Percentiles rank a stretch among this genome's conserved stretches.
These are phyloP conservation scores for Oligia fasciuncula DNA, from an alignment of 2,888 invertebrate genomes.

Conservation along the genomic window DNA sequence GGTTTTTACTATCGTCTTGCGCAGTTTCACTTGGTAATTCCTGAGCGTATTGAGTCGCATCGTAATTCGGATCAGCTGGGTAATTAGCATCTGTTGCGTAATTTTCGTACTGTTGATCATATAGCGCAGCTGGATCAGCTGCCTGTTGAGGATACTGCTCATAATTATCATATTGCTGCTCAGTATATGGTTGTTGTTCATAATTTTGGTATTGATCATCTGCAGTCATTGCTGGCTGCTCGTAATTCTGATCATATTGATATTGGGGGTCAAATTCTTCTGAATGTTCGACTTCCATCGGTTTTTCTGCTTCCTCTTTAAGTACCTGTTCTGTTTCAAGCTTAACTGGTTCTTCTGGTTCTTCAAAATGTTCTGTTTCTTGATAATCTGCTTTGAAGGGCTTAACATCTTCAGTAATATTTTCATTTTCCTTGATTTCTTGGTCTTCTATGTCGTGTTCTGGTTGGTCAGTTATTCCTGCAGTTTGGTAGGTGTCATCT, in stretches of 20 bases:
- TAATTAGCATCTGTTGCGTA: conserved; percentile 78
- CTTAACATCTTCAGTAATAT: conserved; percentile 50
- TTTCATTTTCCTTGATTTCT: conserved; percentile 40
- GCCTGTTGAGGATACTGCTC: conserved; percentile 73
- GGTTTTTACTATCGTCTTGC: conserved; percentile 33
- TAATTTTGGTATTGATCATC: conserved; percentile 67
- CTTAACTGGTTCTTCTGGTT: conserved; percentile 59
- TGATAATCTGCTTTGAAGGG: conserved; percentile 46
- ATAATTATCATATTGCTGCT: conserved; percentile 71
- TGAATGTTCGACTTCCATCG: conserved; percentile 71
- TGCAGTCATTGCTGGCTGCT: conserved; percentile 56
- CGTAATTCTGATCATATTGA: conserved; percentile 74
- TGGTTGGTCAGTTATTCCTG: conserved; percentile 72
- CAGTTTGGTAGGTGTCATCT: conserved; percentile 70
- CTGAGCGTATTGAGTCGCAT: conserved; percentile 74
- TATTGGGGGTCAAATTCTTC: conserved; percentile 64
- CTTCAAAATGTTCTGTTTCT: conserved; percentile 53
- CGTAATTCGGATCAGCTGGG: conserved; percentile 76
- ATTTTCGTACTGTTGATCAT: conserved; percentile 78
- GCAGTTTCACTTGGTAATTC: conserved; percentile 64
- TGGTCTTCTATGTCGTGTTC: conserved; percentile 37
- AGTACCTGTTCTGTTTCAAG: conserved; percentile 52
- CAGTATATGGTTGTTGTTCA: conserved; percentile 66
- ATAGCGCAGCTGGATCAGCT: conserved; percentile 66
- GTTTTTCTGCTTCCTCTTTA: conserved; percentile 63